A percentile compares a stretch with the other conserved stretches of the same genome.
Conservation (phyloP, 2,113 vertebrate genomes). For the Phaethornis superciliosus region DNA sequence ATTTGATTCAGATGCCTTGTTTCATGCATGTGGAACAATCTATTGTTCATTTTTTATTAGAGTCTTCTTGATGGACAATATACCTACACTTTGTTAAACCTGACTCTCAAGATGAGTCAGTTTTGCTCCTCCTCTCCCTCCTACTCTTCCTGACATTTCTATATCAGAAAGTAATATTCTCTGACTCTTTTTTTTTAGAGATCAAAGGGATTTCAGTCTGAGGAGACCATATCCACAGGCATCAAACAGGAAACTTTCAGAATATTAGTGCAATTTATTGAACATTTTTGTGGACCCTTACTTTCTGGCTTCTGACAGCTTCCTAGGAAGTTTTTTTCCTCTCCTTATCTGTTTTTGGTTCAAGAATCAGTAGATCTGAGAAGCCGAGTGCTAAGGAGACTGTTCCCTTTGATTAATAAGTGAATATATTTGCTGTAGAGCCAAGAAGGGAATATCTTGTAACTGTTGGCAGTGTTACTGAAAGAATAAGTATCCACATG, state of each 20-base stretch:
- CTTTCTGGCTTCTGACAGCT: slow-evolving; percentile 9
- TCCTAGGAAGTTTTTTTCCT: slow-evolving; percentile 7
- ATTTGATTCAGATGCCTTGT: background rate
- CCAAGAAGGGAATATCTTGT: slow-evolving; percentile 65
- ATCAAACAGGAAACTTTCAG: slow-evolving; percentile 19
- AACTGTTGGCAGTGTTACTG: slow-evolving; percentile 35
- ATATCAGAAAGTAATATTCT: slow-evolving; percentile 36
- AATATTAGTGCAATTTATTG: slow-evolving; percentile 11
- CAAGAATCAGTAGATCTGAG: slow-evolving; percentile 43
- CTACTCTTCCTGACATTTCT: slow-evolving; percentile 53
- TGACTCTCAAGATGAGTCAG: slow-evolving; percentile 49
- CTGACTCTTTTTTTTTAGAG: slow-evolving; percentile 4
- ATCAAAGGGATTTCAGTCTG: slow-evolving; percentile 29
- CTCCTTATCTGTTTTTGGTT: slow-evolving; percentile 14
- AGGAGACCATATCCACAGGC: background rate
- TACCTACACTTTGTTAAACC: slow-evolving; percentile 45
- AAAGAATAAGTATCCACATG: slow-evolving; percentile 42
- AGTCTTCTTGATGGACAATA: background rate
- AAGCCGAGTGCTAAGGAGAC: slow-evolving; percentile 17
- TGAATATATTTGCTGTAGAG: slow-evolving; percentile 46
- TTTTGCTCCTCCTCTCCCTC: slow-evolving; percentile 49
- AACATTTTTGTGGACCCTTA: background rate
- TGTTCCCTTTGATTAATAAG: slow-evolving; percentile 63
- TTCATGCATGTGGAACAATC: background rate
- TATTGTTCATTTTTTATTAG: slow-evolving; percentile 2